phyloP scores from a whole-genome alignment of 2,797 vertebrate genomes.

The Neomorphus geoffroyi region DNA sequence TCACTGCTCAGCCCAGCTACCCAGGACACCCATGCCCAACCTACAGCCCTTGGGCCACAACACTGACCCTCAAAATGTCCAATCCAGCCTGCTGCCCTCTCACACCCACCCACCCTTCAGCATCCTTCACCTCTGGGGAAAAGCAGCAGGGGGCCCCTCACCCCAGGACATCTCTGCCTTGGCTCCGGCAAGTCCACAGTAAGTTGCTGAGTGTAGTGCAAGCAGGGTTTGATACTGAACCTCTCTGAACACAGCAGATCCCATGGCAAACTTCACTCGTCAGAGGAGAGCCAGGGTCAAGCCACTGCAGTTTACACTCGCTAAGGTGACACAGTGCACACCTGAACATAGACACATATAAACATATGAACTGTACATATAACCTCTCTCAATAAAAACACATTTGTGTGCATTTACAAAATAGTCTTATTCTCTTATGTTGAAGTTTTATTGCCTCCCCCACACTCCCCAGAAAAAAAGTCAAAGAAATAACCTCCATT shows the following conservation, averaged over 20 bases:
- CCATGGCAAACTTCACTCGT: accelerated
- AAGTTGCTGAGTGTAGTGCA: background rate
- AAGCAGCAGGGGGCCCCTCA: accelerated
- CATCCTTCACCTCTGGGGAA: background rate
- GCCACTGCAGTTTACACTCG: accelerated
- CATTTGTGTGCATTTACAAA: background rate
- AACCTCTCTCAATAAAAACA: background rate
- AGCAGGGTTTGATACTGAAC: background rate
- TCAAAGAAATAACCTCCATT: background rate
- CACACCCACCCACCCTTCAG: background rate
- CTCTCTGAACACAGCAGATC: background rate
- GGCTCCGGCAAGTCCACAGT: background rate
- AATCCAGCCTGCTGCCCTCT: accelerated
- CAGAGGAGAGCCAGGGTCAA: background rate
- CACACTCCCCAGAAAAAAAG: accelerated
- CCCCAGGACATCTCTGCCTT: background rate
- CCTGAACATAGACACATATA: background rate
- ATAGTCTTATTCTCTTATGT: background rate
- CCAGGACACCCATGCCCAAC: background rate
- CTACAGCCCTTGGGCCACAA: background rate
- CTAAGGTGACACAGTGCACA: background rate
- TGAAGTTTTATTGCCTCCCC: background rate
- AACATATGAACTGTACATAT: background rate
- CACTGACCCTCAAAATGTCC: accelerated
- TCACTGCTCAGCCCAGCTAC: background rate